Percentiles rank a stretch among this genome's conserved stretches.
phyloP scores from a whole-genome alignment of 92 coral and sea anemone genomes.

The Epizoanthus stellaris region DNA sequence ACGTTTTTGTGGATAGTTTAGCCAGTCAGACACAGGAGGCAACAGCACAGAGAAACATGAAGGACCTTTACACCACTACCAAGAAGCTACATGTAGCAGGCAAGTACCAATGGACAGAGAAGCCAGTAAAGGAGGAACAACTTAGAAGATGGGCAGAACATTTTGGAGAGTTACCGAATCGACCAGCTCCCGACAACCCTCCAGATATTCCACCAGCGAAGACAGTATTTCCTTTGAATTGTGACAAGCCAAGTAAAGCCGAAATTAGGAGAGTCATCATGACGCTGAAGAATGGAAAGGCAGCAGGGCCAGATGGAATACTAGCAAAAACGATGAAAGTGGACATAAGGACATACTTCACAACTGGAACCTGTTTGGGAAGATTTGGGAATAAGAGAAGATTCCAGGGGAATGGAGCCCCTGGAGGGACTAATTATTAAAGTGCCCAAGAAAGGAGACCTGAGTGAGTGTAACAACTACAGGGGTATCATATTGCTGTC shows the following conservation, averaged over 20 bases:
- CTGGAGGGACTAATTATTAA: not conserved
- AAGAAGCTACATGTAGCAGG: not conserved
- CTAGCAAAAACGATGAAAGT: not conserved
- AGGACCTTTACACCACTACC: not conserved
- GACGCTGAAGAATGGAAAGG: not conserved
- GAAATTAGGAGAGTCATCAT: not conserved
- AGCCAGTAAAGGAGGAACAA: conserved; percentile 3
- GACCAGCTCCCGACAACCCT: not conserved
- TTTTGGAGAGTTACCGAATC: conserved; percentile 11
- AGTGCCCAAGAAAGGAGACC: not conserved
- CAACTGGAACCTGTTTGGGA: conserved; percentile 17
- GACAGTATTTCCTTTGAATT: not conserved
- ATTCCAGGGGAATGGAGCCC: not conserved
- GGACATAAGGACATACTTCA: not conserved
- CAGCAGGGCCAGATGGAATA: not conserved
- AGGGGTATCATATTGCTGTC: conserved; percentile 9
- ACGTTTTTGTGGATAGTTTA: not conserved
- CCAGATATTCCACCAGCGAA: not conserved
- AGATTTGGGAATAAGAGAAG: not conserved
- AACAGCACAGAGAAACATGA: not conserved
- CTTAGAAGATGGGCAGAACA: not conserved
- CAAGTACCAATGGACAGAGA: not conserved
- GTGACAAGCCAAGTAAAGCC: not conserved
- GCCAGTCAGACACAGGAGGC: not conserved
- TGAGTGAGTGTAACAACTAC: conserved; percentile 18